Evolutionary conservation across 2,113 vertebrate genomes (phyloP), one percentile per base, ranked within the genome.

Genomic region (Callospermophilus lateralis): DNA sequence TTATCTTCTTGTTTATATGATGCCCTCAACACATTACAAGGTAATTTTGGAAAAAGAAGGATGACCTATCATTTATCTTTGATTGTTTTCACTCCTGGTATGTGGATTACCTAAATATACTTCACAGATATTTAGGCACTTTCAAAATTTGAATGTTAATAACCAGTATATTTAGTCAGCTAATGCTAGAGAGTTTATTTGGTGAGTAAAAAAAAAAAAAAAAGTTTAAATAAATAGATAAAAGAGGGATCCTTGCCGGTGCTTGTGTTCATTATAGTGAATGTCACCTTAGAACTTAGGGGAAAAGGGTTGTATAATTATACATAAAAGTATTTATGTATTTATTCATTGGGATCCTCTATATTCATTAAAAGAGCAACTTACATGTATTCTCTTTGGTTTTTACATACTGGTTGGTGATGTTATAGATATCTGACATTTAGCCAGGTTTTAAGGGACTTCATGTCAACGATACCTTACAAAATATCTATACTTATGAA

Each of bases 301-400:
- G 30, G 42, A 30, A 74, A 95, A 42, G 45, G 17, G 10, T 94
- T 79, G 74, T 42, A 48, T 81, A 93, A 63, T 51, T 90, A 84
- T 39, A 48, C 85, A 76, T 72, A 89, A 95, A 88, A 88, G 78
- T 77, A 58, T 65, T 42, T 51, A 51, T 61, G 45, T 85, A 91
- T 68, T 79, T 94, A 78, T 63, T 70, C 24, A 92, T 63, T 81
- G 39, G 90, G 55, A 74, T 96, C 53, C 92, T 93, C 72, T 87
- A 16, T 95, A 90, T 68, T 96, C 72, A 95, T 97, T 92, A 84
- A 92, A 88, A 90, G 2, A 77, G 61, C 78, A 97, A 96, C 72
- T 96, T 72, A 37, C 30, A 68, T 81, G 68, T 94, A 58, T 84
- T 84, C 74, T 74, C 88, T 85, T 92, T 95, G 67, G 34, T 45